Base-by-base conservation (phyloP, 2,113 vertebrate species). In the Ascaphus truei region DNA sequence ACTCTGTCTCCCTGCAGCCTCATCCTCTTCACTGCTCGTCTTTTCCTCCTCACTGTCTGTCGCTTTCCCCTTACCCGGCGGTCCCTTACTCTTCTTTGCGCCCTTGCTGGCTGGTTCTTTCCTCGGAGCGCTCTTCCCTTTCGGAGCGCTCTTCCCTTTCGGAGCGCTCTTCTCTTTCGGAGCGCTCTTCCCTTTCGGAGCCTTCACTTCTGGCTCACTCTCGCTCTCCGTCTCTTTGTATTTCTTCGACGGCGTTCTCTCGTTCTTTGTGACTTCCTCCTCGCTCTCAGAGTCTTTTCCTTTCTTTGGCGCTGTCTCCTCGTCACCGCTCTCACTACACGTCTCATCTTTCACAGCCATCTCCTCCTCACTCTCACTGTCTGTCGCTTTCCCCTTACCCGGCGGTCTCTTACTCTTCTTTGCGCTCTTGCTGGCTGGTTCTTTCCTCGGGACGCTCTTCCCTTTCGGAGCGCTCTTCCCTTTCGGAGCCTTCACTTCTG, bases 1-100 rank as follows among this genome's bases (percentile, higher is more conserved):
- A 68, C 73, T 52, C 56, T 73, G 3, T 62, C 71, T n/a, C n/a
- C 55, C 6, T 52, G 33, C 11, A 25, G 23, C 27, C 11, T 50
- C 57, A 16, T 33, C 41, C 13, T 52, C 62, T 7, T 37, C 20
- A 7, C 47, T 52, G 23, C 16, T 7, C 11, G 13, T 64, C 29
- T 59, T 53, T 11, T 9, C 5, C n/a, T 47, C 25, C 6, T 47
- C 36, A 1, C 4, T 20, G 1, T 37, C 23, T 55, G 43, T 16
- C 2, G 29, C 15, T 55, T 30, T 66, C 1, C 5, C 59, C 9
- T 5, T 57, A 30, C 16, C 53, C 37, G 31, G 29, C 61, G 62
- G 18, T 10, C 13, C 12, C 39, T 9, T 20, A 18, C 48, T 9
- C 7, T 11, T 1, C 4, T 5, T 22, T 9, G 2, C 3, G 23